Conservation (phyloP, 2,797 vertebrate species). For the Anolis apletophallus region DNA sequence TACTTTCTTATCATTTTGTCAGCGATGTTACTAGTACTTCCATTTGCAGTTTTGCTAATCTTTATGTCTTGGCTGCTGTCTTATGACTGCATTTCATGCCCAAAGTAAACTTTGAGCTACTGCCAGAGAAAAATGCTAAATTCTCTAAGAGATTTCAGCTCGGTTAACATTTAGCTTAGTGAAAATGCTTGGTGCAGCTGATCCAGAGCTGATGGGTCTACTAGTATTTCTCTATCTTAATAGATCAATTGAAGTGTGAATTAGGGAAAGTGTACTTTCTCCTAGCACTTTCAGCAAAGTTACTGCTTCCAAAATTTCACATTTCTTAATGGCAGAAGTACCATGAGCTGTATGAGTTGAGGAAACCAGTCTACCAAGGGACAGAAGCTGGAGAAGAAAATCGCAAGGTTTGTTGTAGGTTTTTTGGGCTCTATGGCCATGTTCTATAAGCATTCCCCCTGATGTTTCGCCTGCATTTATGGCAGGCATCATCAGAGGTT, state of each 20-base stretch:
- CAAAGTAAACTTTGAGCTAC: slow-evolving; percentile 48
- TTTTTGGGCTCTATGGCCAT: too few species aligned
- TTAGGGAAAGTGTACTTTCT: neutral
- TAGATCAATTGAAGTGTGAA: neutral
- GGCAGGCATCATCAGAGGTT: too few species aligned
- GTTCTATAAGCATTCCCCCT: too few species aligned
- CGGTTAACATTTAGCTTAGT: neutral
- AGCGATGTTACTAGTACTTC: slow-evolving; percentile 44
- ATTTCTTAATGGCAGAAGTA: neutral
- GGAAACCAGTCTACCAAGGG: neutral
- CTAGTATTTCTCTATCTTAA: neutral
- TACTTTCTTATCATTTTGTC: slow-evolving; percentile 45
- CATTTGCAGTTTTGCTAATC: slow-evolving; percentile 38
- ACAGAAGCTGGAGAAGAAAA: neutral
- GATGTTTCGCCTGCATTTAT: too few species aligned
- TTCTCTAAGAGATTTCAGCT: slow-evolving; percentile 31
- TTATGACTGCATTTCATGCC: slow-evolving; percentile 31
- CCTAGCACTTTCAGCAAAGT: neutral
- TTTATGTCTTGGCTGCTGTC: slow-evolving; percentile 45
- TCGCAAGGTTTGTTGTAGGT: too few species aligned
- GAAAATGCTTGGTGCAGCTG: neutral
- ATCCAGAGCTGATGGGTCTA: neutral
- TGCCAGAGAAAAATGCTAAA: slow-evolving; percentile 37
- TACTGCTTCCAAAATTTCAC: neutral
- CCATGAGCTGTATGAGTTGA: too few species aligned